phyloP scores from a whole-genome alignment of 30 jellyfish, hydroid and myxozoan genomes.

The Catostylus mosaicus region DNA sequence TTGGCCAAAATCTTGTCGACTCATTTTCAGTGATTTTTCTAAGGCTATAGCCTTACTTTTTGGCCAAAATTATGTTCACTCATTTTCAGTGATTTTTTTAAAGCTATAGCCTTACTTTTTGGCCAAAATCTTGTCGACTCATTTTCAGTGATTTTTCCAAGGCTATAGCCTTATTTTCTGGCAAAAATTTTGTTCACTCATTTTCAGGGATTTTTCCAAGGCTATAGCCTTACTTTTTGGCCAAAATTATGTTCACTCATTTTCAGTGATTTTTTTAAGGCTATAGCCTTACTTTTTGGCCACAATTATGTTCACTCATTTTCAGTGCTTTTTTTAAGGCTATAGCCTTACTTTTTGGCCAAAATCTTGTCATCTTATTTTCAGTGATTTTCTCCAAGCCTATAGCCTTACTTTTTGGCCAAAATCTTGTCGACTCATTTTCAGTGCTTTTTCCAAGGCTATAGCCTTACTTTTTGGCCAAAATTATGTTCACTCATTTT shows the following conservation, averaged over 20 bases:
- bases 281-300: not conserved
- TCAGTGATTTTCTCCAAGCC: not conserved
- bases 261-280: no score
- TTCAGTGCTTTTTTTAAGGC: no score
- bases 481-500: not conserved
- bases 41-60: not conserved
- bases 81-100: no score
- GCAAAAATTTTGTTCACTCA: no score
- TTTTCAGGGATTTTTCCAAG: no score
- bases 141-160: no score
- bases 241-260: not conserved
- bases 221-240: no score
- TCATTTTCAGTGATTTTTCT: not conserved
- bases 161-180: not conserved
- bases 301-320: not conserved
- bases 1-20: not conserved
- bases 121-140: not conserved
- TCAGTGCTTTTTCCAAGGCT: not conserved
- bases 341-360: not conserved
- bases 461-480: slow-evolving; percentile 2
- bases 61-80: not conserved
- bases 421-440: no score
- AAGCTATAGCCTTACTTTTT: not conserved
- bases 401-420: not conserved
- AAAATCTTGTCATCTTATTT: not conserved